Base-by-base conservation (phyloP, 2,113 vertebrate species). In the Pelodiscus sinensis region DNA sequence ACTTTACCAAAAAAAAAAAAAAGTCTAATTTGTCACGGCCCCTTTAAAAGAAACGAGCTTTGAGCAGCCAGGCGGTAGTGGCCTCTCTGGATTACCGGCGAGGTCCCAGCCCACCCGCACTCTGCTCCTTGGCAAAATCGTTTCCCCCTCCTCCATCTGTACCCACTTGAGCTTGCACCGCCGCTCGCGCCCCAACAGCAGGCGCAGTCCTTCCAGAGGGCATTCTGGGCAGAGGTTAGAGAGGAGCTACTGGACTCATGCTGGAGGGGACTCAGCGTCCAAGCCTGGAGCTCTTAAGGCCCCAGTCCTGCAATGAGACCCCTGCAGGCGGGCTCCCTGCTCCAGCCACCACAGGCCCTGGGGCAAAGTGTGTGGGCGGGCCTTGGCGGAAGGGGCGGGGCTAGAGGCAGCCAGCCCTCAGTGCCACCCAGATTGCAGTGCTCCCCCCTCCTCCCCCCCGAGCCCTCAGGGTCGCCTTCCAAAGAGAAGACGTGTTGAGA, bases 71-170 rank as follows among this genome's bases (percentile, higher is more conserved):
- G 8, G 54, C 68, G 81, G 13, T 1, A 1, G n/a, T 16, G 44
- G 2, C 52, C 60, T 79, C 60, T 82, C 85, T 10, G 0, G 22
- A 38, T 52, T 6, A 0, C 44, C 57, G 75, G 65, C 18, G 31
- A 68, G 14, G 8, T 68, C 29, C 62, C 29, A 65, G 62, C 6
- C 29, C 62, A n/a, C 29, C 31, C 29, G 15, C 65, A 18, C 62
- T n/a, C 14, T n/a, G 29, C 25, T 79, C 58, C 79, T 15, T 0
- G 0, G 50, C 0, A 86, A 79, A 12, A 68, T 18, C 8, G 4
- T 18, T 79, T 60, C 38, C 83, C 13, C 68, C 90, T n/a, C 4
- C 3, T 1, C 1, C 15, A 22, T 78, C 60, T 84, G 86, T 89
- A 77, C 29, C 14, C 14, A 16, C 29, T 68, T 68, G 16, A 16